phyloP scores from a whole-genome alignment of 92 coral and sea anemone genomes.

The Porites rus region DNA sequence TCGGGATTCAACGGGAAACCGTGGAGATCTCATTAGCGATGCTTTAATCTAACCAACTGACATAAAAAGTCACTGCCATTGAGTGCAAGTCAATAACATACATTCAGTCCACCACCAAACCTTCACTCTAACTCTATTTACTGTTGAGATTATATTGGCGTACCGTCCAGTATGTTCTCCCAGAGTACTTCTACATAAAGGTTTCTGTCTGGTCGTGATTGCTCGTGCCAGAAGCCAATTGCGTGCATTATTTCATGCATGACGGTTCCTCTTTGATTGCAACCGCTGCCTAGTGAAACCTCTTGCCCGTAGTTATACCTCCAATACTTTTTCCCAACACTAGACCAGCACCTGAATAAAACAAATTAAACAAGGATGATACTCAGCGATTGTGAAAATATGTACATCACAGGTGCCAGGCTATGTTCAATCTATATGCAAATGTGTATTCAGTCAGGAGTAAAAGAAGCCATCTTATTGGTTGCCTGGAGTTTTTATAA shows the following conservation, averaged over 20 bases:
- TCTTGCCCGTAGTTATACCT: constrained; percentile 73
- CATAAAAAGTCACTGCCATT: too few species aligned
- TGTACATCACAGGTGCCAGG: too few species aligned
- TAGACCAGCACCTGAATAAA: constrained; percentile 84
- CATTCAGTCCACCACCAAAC: too few species aligned
- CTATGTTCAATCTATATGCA: too few species aligned
- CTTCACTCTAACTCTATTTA: background rate
- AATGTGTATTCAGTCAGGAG: too few species aligned
- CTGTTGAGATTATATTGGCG: background rate
- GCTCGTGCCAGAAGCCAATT: constrained; percentile 97
- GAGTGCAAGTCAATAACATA: too few species aligned
- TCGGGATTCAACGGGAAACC: background rate
- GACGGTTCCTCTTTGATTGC: constrained; percentile 75
- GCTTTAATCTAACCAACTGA: too few species aligned
- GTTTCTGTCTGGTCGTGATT: constrained; percentile 88
- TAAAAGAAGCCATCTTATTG: too few species aligned
- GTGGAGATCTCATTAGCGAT: background rate
- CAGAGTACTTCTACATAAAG: constrained; percentile 87
- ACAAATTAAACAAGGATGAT: background rate
- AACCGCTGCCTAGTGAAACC: constrained; percentile 81
- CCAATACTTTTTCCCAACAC: constrained; percentile 87
- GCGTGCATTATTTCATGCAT: constrained; percentile 97
- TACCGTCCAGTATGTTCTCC: constrained; percentile 91
- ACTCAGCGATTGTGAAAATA: background rate
- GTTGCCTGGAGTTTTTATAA: too few species aligned